Evolutionary conservation across 2,888 invertebrate genomes (phyloP), one percentile per base, ranked within the genome.

Genomic region (Ormyrus nitidulus): DNA sequence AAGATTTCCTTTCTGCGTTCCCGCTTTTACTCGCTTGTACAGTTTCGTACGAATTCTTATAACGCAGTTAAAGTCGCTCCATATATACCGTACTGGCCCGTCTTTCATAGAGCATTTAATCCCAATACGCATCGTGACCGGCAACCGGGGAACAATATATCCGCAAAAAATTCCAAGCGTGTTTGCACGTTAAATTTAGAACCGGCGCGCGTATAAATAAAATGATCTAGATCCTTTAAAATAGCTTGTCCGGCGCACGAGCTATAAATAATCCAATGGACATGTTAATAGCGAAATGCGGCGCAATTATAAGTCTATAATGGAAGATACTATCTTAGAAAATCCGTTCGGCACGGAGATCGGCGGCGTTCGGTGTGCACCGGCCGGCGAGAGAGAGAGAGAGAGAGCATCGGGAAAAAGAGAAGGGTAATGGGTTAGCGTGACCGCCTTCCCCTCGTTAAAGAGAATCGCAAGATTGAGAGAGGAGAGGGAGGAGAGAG

Each of bases 401-500:
- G 62, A 34, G 34, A 34, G 34, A 34, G 34, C 34, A 34, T 4
- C 34, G 34, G 58, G 49, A 71, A 53, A 72, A 72, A 62, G 72
- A 72, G 72, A 72, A 72, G 62, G 72, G 62, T 72, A 72, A 72
- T 62, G 62, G 53, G n/a, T 72, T 62, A 72, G 62, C 72, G 62
- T 62, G 72, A 72, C 62, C 69, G 65, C 34, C 34, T 34, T 34
- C 34, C 34, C 34, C 34, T 34, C 34, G 34, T 34, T 34, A 34
- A 34, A 34, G 34, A 48, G 66, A 74, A 68, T 44, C 51, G 54
- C 61, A 61, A 65, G 34, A 64, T 51, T 56, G 64, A 72, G 54
- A 59, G 46, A 49, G 34, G 51, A 65, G 34, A 59, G 66, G 59
- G 46, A 44, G 11, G 34, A 61, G n/a, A 11, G 61, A 54, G 54